Evolutionary conservation across 1,140 invertebrate genomes (phyloP).

Genomic region (Sogatella furcifera): DNA sequence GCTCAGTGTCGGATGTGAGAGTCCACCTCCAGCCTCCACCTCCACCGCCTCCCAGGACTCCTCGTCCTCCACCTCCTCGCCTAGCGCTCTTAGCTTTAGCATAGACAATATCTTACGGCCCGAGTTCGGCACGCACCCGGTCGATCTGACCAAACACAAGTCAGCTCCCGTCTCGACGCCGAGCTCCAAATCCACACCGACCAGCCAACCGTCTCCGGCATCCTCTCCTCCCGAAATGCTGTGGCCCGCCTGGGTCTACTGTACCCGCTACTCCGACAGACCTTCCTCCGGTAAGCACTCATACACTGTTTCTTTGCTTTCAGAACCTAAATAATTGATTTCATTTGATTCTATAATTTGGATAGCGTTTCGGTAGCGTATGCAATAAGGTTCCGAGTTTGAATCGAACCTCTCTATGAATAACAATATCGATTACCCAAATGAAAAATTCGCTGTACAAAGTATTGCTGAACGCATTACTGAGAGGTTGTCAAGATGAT

Average conservation of each 20-base stretch:
- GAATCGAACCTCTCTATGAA: too few species aligned
- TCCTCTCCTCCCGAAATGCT: constrained; percentile 22
- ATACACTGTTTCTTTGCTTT: too few species aligned
- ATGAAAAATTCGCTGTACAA: too few species aligned
- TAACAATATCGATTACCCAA: too few species aligned
- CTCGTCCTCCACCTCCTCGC: neutral
- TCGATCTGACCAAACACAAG: neutral
- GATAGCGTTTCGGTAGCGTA: too few species aligned
- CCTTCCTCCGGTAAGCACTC: constrained; percentile 68
- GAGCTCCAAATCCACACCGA: constrained; percentile 7
- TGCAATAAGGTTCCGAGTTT: too few species aligned
- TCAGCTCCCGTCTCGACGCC: neutral
- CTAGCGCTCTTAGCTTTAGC: constrained; percentile 36
- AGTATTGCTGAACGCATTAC: too few species aligned
- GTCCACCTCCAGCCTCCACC: constrained; percentile 5
- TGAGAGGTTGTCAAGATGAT: too few species aligned
- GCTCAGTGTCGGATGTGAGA: constrained; percentile 17
- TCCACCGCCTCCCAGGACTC: neutral
- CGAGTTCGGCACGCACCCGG: constrained; percentile 39
- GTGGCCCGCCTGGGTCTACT: constrained; percentile 84
- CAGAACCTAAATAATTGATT: too few species aligned
- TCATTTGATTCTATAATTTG: too few species aligned
- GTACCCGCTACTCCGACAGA: constrained; percentile 88
- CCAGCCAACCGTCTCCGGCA: constrained; percentile 14
- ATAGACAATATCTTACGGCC: constrained; percentile 50